Evolutionary conservation across 2,113 vertebrate genomes (phyloP).

Genomic region (Menidia beryllina): DNA sequence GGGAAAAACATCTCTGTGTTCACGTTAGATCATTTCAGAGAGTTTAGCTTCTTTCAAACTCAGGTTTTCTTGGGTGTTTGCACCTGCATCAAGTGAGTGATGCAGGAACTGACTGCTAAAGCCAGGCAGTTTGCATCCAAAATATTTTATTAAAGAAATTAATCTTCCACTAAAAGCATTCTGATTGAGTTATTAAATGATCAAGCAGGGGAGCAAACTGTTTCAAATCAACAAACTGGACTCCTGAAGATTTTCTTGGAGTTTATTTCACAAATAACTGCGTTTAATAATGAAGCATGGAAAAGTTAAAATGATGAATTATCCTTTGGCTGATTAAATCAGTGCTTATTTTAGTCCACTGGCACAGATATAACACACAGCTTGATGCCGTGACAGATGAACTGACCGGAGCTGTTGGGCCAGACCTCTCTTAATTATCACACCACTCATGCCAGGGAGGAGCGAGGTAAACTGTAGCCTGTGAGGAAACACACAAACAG

Average conservation of each 20-base stretch:
- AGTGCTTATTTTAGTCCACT: slow-evolving; percentile 46
- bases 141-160: slow-evolving; percentile 11
- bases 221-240: slow-evolving; percentile 14
- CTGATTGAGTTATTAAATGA: background rate
- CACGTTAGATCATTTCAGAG: background rate
- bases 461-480: slow-evolving; percentile 35
- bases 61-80: background rate
- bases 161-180: slow-evolving; percentile 1
- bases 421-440: slow-evolving; percentile 57
- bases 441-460: slow-evolving; percentile 45
- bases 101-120: background rate
- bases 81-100: background rate
- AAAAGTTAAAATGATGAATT: slow-evolving; percentile 46
- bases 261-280: slow-evolving; percentile 31
- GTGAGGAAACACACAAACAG: slow-evolving; percentile 49
- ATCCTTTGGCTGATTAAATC: slow-evolving; percentile 45
- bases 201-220: background rate
- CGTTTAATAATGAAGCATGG: slow-evolving; percentile 27
- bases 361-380: slow-evolving; percentile 55
- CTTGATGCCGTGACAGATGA: slow-evolving; percentile 56
- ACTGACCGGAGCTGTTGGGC: slow-evolving; percentile 49
- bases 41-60: background rate
- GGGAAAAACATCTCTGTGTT: slow-evolving; percentile 11
- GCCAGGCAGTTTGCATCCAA: background rate
- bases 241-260: slow-evolving; percentile 12